phyloP scores from a whole-genome alignment of 1,140 invertebrate genomes.

The Chelonus insularis region DNA sequence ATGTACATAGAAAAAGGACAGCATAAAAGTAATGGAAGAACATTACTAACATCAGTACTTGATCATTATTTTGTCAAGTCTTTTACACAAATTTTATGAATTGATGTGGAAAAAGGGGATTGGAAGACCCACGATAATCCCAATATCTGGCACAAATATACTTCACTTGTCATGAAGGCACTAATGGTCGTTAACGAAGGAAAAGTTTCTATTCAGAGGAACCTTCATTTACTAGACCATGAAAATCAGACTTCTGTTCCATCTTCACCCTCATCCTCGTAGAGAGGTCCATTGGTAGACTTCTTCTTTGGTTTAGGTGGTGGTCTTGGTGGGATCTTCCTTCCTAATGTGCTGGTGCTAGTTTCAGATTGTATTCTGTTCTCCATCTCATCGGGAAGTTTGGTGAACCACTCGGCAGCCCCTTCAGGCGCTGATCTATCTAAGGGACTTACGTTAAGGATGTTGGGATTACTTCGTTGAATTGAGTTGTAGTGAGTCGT shows the following conservation, averaged over 20 bases:
- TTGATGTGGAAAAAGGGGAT: too few species aligned
- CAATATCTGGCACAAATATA: not conserved
- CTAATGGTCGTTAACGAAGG: conserved; percentile 12
- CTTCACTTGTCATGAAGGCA: conserved; percentile 10
- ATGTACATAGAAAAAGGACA: too few species aligned
- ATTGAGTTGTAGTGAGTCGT: conserved; percentile 59
- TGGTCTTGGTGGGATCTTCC: conserved; percentile 77
- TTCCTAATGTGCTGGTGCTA: conserved; percentile 49
- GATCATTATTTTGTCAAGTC: too few species aligned
- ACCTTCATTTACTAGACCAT: not conserved
- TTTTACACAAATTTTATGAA: too few species aligned
- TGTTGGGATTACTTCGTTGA: conserved; percentile 47
- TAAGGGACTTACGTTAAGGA: conserved; percentile 49
- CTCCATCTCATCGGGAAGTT: conserved; percentile 41
- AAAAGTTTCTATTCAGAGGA: not conserved
- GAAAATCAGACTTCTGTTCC: conserved; percentile 76
- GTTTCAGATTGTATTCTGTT: conserved; percentile 43
- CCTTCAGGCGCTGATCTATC: conserved; percentile 68
- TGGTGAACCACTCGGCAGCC: conserved; percentile 62
- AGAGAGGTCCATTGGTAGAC: conserved; percentile 66
- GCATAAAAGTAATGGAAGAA: too few species aligned
- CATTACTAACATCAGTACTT: too few species aligned
- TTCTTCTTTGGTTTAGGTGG: conserved; percentile 82
- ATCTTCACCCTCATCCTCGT: conserved; percentile 84
- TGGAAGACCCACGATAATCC: too few species aligned